These are phyloP conservation scores for Botia almorhae DNA, from an alignment of 2,797 vertebrate genomes.

Conservation along the genomic window DNA sequence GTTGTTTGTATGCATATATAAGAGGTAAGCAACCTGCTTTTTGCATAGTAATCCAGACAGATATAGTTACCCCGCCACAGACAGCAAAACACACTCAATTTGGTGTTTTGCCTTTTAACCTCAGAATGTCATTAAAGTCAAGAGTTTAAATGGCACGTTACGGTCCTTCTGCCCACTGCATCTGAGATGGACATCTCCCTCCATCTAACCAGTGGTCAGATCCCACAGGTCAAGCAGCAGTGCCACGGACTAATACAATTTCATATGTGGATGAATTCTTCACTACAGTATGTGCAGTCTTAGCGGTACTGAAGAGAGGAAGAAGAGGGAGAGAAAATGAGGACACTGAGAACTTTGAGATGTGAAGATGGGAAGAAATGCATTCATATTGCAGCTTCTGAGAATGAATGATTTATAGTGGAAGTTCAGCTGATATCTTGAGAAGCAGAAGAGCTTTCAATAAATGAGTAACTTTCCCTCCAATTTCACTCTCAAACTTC, in stretches of 20 bases:
- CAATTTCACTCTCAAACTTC: neutral
- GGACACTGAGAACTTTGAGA: neutral
- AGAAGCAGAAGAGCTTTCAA: constrained; percentile 23
- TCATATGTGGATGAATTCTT: constrained; percentile 57
- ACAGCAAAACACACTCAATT: neutral
- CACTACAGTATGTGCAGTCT: constrained; percentile 24
- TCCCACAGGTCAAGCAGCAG: constrained; percentile 56
- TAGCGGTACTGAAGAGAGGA: constrained; percentile 1
- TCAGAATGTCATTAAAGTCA: neutral
- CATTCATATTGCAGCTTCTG: constrained; percentile 24
- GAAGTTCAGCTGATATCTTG: constrained; percentile 15
- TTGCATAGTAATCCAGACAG: neutral
- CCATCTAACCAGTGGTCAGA: constrained; percentile 56
- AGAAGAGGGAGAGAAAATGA: constrained; percentile 39
- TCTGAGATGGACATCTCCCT: constrained; percentile 54
- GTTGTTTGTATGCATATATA: neutral
- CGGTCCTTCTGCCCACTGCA: constrained; percentile 41
- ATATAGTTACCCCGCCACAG: neutral
- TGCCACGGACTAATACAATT: constrained; percentile 64
- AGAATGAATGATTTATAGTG: constrained; percentile 45
- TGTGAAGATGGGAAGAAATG: neutral
- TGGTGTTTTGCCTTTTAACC: constrained; percentile 7
- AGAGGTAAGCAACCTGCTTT: neutral
- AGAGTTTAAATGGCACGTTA: constrained; percentile 54
- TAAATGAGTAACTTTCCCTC: constrained; percentile 13